A percentile compares a stretch with the other conserved stretches of the same genome.
phyloP scores from a whole-genome alignment of 2,113 vertebrate genomes.

The Colius striatus region DNA sequence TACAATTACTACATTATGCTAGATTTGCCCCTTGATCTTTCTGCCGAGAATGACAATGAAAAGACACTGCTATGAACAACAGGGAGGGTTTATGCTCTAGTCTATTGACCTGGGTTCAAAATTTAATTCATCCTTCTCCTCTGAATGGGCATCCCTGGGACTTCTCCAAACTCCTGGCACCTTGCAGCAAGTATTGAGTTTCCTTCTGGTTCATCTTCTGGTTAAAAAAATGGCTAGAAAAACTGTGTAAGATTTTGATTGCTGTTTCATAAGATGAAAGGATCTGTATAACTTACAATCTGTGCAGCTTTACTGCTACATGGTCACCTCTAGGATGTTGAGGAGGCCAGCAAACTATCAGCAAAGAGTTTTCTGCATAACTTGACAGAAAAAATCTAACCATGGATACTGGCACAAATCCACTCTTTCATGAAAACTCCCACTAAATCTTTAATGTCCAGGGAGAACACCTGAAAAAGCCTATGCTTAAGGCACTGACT shows the following conservation, averaged over 20 bases:
- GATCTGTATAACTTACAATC: not conserved
- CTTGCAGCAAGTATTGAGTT: not conserved
- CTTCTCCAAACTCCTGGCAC: not conserved
- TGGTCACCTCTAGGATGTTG: not conserved
- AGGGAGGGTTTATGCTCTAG: not conserved
- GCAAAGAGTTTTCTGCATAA: not conserved
- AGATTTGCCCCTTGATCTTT: not conserved
- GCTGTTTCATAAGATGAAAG: not conserved
- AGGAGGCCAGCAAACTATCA: not conserved
- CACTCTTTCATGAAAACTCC: not conserved
- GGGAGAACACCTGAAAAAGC: conserved; percentile 44
- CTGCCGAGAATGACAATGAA: not conserved
- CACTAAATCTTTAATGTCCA: conserved; percentile 19
- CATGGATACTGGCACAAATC: conserved; percentile 7
- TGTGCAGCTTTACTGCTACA: not conserved
- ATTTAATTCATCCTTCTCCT: not conserved
- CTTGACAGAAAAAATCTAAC: not conserved
- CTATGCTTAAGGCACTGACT: not conserved
- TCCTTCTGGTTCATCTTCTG: not conserved
- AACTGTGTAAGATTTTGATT: not conserved
- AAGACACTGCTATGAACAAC: not conserved
- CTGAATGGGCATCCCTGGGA: not conserved
- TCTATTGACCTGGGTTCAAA: not conserved
- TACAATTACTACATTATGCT: not conserved
- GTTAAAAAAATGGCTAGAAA: not conserved